These are phyloP conservation scores for Herminia tarsipennalis DNA, from an alignment of 2,888 invertebrate species.

Conservation along the genomic window DNA sequence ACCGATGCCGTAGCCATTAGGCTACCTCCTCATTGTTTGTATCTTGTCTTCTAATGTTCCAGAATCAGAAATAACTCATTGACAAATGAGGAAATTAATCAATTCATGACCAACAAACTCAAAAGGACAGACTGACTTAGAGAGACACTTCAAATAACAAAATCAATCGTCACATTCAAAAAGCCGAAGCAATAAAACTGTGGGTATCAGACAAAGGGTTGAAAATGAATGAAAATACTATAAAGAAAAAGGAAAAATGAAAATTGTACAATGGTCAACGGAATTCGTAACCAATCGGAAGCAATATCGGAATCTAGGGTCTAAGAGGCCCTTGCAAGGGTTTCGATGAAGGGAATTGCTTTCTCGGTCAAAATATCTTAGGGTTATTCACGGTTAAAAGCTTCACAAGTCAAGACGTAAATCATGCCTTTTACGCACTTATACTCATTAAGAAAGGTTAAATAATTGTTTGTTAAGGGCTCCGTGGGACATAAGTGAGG, in stretches of 20 bases:
- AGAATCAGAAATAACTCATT: no score
- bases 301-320: constrained; percentile 33
- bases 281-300: constrained; percentile 32
- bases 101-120: no score
- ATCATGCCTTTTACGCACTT: not conserved
- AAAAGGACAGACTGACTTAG: no score
- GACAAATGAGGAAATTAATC: no score
- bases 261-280: constrained; percentile 27
- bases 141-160: no score
- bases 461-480: no score
- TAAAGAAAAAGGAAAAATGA: constrained; percentile 13
- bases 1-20: no score
- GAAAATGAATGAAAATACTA: not conserved
- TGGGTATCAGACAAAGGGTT: not conserved
- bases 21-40: no score
- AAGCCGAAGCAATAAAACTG: not conserved
- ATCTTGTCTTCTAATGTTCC: no score
- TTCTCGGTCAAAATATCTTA: constrained; percentile 10
- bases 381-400: not conserved
- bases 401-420: not conserved
- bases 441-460: no score
- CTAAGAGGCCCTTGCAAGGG: constrained; percentile 30
- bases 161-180: no score
- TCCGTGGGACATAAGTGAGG: no score
- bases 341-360: constrained; percentile 23